Evolutionary conservation across 2,113 vertebrate species (phyloP), one percentile per base, ranked within the genome.

Genomic region (Microtus pennsylvanicus): DNA sequence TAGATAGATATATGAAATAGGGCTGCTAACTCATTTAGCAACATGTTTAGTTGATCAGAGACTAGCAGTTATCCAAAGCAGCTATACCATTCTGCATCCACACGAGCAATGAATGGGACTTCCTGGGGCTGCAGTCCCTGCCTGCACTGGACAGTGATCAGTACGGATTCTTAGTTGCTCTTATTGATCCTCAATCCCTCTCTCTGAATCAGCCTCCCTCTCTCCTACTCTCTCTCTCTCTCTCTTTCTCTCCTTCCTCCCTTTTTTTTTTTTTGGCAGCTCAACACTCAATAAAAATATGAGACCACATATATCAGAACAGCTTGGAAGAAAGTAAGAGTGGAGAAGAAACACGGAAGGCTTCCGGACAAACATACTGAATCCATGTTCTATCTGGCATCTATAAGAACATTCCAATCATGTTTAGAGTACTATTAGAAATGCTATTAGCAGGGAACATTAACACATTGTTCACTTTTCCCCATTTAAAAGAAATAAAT

Each of bases 211-310:
- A 30, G 26, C 22, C 42, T 35, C 42, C 47, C 30, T 47, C 26
- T 1, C 19, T 50, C 17, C 33, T 58, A 58, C 58, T n/a, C 21
- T n/a, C 19, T 47, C 47, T 50, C 47, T 42, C 38, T 42, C 38
- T 42, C 38, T 42, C 38, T 50, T 10, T 50, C 47, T 12, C 24
- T n/a, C 33, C 52, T 24, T 22, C 16, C 13, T 78, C 89, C 52
- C 45, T 80, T 69, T 45, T 47, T 88, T 55, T 55, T 74, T 47
- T 55, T 55, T 55, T 55, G 17, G 80, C 58, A 95, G 92, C 47
- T 94, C 12, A 82, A 63, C 69, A 38, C 42, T 89, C 17, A 92
- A 83, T 1, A 88, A 72, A 92, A 93, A 92, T 22, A 45, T 77
- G 30, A 69, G 67, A 69, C 30, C 13, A 14, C 13, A 96, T 93